These are phyloP conservation scores for Drosophila auraria DNA, from an alignment of 1,140 invertebrate species.

Conservation along the genomic window DNA sequence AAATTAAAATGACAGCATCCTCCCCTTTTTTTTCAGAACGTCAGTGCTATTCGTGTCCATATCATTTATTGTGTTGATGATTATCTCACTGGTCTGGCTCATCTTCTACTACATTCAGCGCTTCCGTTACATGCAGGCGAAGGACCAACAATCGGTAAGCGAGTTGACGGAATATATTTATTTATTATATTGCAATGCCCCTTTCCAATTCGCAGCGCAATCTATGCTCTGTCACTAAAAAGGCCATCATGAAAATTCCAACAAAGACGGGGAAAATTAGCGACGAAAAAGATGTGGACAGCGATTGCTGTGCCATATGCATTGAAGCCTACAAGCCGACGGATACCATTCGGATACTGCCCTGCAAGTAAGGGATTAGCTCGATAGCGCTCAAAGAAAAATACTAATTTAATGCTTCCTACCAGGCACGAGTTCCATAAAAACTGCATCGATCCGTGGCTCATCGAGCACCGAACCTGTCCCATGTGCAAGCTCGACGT, in stretches of 20 bases:
- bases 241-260: constrained; percentile 95
- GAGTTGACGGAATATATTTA: background rate
- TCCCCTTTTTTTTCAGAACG: constrained; percentile 87
- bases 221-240: constrained; percentile 94
- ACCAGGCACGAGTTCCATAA: constrained; percentile 96
- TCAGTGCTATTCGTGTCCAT: constrained; percentile 97
- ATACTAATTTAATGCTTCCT: constrained; percentile 21
- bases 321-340: constrained; percentile 94
- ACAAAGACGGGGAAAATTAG: constrained; percentile 92
- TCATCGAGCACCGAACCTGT: constrained; percentile 96
- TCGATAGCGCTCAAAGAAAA: background rate
- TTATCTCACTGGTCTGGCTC: constrained; percentile 96
- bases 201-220: constrained; percentile 87
- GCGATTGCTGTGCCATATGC: constrained; percentile 96
- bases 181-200: background rate
- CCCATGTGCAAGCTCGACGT: constrained; percentile 99
- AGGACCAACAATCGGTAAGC: constrained; percentile 87
- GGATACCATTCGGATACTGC: constrained; percentile 93
- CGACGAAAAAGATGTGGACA: constrained; percentile 93
- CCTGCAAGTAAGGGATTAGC: constrained; percentile 91
- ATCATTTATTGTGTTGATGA: constrained; percentile 97
- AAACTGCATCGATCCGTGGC: constrained; percentile 97
- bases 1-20: background rate
- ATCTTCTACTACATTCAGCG: constrained; percentile 97
- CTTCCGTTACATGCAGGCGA: constrained; percentile 96